phyloP scores from a whole-genome alignment of 2,113 vertebrate genomes.

The Grallaria varia region DNA sequence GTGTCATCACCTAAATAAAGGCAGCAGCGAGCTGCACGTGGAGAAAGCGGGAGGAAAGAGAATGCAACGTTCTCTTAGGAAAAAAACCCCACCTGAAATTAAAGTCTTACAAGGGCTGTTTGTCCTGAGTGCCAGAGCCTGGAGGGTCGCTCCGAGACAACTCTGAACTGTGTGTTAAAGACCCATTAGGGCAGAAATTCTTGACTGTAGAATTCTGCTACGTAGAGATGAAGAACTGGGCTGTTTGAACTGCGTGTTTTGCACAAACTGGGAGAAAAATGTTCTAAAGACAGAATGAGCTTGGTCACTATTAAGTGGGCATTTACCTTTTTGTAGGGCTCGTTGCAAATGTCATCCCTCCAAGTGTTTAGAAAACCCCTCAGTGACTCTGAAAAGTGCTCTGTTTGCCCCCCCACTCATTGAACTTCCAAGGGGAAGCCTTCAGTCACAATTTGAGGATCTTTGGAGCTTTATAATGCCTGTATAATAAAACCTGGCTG shows the following conservation, averaged over 20 bases:
- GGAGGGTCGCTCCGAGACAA: neutral
- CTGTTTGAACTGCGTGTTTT: neutral
- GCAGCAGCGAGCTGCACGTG: neutral
- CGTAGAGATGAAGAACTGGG: neutral
- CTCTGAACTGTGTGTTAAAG: neutral
- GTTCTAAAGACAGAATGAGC: neutral
- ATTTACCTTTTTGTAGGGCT: neutral
- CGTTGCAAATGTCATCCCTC: neutral
- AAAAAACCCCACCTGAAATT: neutral
- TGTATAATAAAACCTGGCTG: neutral
- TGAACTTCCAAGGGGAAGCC: neutral
- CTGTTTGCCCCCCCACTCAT: neutral
- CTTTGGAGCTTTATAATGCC: neutral
- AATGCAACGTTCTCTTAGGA: rapidly evolving
- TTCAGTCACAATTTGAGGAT: neutral
- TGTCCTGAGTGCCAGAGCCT: neutral
- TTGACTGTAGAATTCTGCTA: neutral
- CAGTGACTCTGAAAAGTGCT: neutral
- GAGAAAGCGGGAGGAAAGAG: neutral
- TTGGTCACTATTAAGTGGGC: neutral
- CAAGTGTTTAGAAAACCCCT: neutral
- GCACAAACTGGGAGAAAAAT: neutral
- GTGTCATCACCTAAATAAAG: neutral
- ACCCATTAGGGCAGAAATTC: neutral
- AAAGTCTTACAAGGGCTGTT: neutral